Base-by-base conservation (phyloP, 2,113 vertebrate species). In the Ceyx margarethae region DNA sequence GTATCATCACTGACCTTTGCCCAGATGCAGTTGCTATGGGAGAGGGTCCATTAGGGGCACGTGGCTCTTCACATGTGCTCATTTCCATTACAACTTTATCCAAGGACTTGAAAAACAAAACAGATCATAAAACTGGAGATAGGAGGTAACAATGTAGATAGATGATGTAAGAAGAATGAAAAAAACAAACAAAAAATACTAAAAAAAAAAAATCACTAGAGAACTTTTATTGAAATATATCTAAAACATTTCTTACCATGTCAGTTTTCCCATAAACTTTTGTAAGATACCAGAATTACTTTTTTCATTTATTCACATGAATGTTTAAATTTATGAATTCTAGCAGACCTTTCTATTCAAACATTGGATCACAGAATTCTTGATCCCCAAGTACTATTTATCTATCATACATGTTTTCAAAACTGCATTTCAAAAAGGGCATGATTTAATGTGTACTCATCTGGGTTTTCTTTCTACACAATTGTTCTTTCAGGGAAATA, bases 81-180 rank as follows among this genome's bases (percentile, higher is more conserved):
- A 99, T 99, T 97, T 99, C 99, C 99, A 99, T 99, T 87, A 98
- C 97, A 58, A 99, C 99, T 97, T 99, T 99, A 97, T 99, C 99
- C 92, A 99, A 96, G 45, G 98, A 98, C 99, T 99, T 85, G 84
- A 93, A 57, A 96, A 97, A 95, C 77, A 91, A 79, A 89, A 69
- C 14, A 88, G 78, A 75, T 64, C 8, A 68, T 81, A 29, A 56
- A 13, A 64, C 21, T 85, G 2, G 33, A 92, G 18, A 92, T 48
- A 87, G 90, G 53, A 60, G 33, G 37, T 74, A 94, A 87, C 62
- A 33, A 37, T 82, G 40, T 87, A 67, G 45, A 62, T 3, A 62
- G 17, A 54, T 12, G 5, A 66, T 29, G 58, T 19, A 40, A 3
- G 6, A 71, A 85, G 43, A 91, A 84, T 8, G 65, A 60, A 57